These are phyloP conservation scores for Gopherus flavomarginatus DNA, from an alignment of 2,113 vertebrate genomes.

Conservation along the genomic window DNA sequence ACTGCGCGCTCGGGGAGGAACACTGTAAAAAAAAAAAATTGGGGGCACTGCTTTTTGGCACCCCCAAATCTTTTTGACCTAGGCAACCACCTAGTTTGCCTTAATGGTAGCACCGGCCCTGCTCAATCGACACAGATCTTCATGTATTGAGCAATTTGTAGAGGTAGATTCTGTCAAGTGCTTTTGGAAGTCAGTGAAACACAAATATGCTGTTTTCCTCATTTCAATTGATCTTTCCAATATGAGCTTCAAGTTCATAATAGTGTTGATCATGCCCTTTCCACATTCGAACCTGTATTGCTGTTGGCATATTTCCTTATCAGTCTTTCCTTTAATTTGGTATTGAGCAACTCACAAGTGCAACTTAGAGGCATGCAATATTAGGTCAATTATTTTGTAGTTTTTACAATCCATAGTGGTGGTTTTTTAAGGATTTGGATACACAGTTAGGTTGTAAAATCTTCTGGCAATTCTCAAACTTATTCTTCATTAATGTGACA, in stretches of 20 bases:
- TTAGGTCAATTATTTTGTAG: not conserved
- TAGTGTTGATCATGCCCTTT: not conserved
- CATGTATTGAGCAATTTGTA: not conserved
- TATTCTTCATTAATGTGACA: not conserved
- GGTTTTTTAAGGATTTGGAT: not conserved
- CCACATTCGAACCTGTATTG: not conserved
- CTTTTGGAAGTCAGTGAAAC: no score
- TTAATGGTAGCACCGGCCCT: no score
- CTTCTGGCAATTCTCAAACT: not conserved
- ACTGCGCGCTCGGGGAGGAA: no score
- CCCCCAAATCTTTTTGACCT: no score
- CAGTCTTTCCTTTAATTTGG: not conserved
- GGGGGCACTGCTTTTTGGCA: no score
- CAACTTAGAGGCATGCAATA: not conserved
- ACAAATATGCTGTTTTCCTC: not conserved
- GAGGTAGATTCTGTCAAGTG: not conserved
- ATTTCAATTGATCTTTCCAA: not conserved
- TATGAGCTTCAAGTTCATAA: not conserved
- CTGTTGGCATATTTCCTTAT: not conserved
- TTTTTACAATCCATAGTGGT: not conserved
- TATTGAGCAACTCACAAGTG: not conserved
- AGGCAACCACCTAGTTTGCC: no score
- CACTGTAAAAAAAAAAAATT: no score
- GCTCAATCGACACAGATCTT: not conserved
- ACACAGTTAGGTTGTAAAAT: not conserved